Evolutionary conservation across 2,888 invertebrate genomes (phyloP).

Genomic region (Lycaena phlaeas): DNA sequence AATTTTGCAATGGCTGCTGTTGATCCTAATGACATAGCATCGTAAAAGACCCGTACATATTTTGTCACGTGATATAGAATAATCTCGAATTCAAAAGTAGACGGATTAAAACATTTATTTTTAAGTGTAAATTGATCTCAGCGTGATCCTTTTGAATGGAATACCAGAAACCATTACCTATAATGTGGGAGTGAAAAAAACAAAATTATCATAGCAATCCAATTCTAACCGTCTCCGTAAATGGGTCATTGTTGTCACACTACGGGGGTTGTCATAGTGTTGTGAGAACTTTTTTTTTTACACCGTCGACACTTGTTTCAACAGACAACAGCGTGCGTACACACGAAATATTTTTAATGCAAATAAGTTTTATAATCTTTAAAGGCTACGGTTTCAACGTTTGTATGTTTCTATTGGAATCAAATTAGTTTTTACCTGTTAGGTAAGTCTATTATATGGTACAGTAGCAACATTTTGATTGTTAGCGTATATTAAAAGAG

Average conservation of each 20-base stretch:
- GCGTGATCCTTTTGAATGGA: slow-evolving; percentile 12
- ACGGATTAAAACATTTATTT: slow-evolving; percentile 6
- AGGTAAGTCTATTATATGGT: no score
- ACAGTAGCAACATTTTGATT: no score
- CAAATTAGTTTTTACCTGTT: neutral
- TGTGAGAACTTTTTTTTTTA: neutral
- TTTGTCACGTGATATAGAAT: neutral
- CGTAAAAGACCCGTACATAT: neutral
- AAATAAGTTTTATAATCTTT: no score
- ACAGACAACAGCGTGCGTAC: no score
- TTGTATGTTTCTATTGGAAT: neutral
- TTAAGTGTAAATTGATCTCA: slow-evolving; percentile 17
- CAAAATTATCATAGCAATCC: slow-evolving; percentile 5
- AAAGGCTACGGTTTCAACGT: no score
- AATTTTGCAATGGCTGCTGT: no score
- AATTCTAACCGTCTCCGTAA: neutral
- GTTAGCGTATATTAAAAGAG: no score
- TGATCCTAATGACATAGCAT: no score
- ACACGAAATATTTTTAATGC: neutral
- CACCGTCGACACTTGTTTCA: neutral
- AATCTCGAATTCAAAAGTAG: neutral
- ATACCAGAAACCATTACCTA: neutral
- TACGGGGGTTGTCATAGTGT: neutral
- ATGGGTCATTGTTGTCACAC: slow-evolving; percentile 2
- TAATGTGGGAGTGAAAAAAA: neutral